Evolutionary conservation across 2,888 invertebrate species (phyloP), one percentile per base, ranked within the genome.

Genomic region (Ligdia adustata): DNA sequence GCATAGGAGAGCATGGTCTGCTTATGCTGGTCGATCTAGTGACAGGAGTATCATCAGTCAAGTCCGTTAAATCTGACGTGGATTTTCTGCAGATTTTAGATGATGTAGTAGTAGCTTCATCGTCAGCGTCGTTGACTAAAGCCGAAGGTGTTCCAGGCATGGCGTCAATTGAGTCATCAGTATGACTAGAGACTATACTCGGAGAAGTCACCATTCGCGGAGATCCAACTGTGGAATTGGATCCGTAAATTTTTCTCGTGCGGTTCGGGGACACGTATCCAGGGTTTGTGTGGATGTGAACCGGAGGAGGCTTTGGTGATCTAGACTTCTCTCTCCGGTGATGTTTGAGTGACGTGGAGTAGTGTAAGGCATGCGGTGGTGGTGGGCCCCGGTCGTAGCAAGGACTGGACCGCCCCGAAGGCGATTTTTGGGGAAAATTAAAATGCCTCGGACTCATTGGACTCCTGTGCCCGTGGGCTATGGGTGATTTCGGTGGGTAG

Each of bases 61-160:
- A 89, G 56, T 94, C 94, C 0, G 89, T 90, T 60, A 96, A 82
- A 82, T 96, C 96, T 11, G 95, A 95, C 1, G 96, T 95, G 0
- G 95, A 95, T 66, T 94, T 95, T 37, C 95, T 90, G 58, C 93
- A 94, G 26, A 92, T 85, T 37, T 90, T 75, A 0, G 88, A 88
- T 0, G 87, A 85, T 1, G 79, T 88, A 1, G 84, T 80, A 1
- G 85, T 88, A 3, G 87, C 88, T 28, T 91, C 88, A 26, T 90
- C 90, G 27, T 85, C 88, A 1, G 89, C 90, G 31, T 86, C 85
- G 13, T 87, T 79, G 9, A 85, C 64, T 1, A 79, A 65, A 0
- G 82, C 86, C 1, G 86, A 85, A 0, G 88, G 87, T 0, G 90
- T 87, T 1, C 77, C 82, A 0, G 82, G 85, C 71, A 85, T 81